Base-by-base conservation (phyloP, 2,888 invertebrate genomes). In the Alloscopus bannaensis region DNA sequence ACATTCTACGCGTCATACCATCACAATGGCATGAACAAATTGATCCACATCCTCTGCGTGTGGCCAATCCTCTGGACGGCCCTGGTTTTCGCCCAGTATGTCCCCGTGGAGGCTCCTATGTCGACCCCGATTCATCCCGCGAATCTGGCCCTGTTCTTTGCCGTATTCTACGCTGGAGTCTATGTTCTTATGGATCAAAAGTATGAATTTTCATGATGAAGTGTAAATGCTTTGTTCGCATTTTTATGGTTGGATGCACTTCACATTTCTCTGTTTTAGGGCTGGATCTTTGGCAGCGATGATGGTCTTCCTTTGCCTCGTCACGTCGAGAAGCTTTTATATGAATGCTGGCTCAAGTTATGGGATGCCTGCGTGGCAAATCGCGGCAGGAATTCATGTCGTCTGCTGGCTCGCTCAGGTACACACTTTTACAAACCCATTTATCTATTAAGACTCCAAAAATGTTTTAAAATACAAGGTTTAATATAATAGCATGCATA, bases 1-100 rank as follows among this genome's bases (percentile, higher is more conserved):
- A 79, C 81, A 20, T 86, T 86, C 80, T 86, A 86, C 73, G 86
- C 86, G 3, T 83, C 84, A 0, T 86, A 86, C 57, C 86, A 86
- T 69, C 83, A 84, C 75, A 71, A 85, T 57, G 77, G 70, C 11
- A 24, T 82, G 52, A 86, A 86, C 66, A 82, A 86, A 42, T 40
- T 83, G 3, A 85, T 86, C 36, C 86, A 86, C 69, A 81, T 86
- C 24, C 6, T 84, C 13, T 86, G 86, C 42, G 85, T 86, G 1
- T 86, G 86, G 86, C 85, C 85, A 11, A 86, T 86, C 62, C 64
- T 86, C 1, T 86, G 85, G 85, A 77, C 82, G 4, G 86, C 81
- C 0, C 28, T 86, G 20, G 84, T 85, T 6, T 80, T 86, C 22
- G 13, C 31, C 3, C 79, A 84, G 50, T 84, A 83, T 59, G 66